Evolutionary conservation across 2,113 vertebrate genomes (phyloP).

Genomic region (Phylloscopus trochiloides): DNA sequence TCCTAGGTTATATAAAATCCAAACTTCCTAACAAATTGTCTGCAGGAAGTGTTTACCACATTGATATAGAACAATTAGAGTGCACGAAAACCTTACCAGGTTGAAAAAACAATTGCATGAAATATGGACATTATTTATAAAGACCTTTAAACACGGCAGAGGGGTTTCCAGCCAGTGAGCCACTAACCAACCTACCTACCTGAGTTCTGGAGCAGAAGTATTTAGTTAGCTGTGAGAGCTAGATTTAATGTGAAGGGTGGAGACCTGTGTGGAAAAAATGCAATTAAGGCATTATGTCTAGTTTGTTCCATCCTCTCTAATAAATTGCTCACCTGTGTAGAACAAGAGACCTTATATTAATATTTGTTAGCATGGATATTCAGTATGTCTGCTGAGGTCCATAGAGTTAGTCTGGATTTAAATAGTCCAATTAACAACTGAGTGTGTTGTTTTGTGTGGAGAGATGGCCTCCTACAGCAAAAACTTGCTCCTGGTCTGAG

Average conservation of each 20-base stretch:
- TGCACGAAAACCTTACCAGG: not conserved
- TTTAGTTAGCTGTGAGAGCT: not conserved
- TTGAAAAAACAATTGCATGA: constrained; percentile 2
- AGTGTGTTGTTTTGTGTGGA: not conserved
- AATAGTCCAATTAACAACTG: not conserved
- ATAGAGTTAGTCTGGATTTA: not conserved
- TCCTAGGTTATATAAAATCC: constrained; percentile 57
- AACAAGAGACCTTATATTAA: not conserved
- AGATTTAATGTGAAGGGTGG: not conserved
- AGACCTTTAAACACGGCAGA: not conserved
- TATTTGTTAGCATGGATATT: not conserved
- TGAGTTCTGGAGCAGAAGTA: not conserved
- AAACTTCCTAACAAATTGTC: constrained; percentile 47
- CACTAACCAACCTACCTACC: not conserved
- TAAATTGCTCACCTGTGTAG: not conserved
- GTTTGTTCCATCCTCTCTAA: not conserved
- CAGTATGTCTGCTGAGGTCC: not conserved
- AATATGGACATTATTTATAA: not conserved
- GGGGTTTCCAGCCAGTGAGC: not conserved
- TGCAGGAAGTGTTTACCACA: constrained; percentile 47
- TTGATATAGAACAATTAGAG: constrained; percentile 45
- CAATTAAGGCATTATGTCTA: not conserved
- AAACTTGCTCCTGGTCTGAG: not conserved
- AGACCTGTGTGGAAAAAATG: not conserved
- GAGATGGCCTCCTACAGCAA: not conserved